Evolutionary conservation across 2,888 invertebrate species (phyloP), one percentile per base, ranked within the genome.

Genomic region (Drosophila anceps): DNA sequence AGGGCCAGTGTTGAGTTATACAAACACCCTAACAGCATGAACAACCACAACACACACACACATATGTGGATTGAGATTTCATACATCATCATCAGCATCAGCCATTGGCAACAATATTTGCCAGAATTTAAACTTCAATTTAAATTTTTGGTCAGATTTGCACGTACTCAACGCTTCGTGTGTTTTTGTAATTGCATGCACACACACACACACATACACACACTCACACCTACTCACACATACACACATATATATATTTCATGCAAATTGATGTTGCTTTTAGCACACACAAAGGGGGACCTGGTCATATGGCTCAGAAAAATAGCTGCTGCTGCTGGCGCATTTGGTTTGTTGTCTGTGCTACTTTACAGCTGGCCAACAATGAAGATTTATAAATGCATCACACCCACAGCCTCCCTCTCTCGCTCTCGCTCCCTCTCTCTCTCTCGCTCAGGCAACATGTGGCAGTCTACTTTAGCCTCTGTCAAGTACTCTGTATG

Each of bases 91-190:
- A 66, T 73, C 71, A 69, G 66, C 66, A 50, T 62, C 73, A 51
- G 75, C 51, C 76, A 71, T 71, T 27, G 77, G 76, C 76, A 78
- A 68, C 78, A 78, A 80, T 80, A 78, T 78, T 78, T 78, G 72
- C 80, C 78, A 78, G 73, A 88, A 85, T 88, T 79, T 90, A 79
- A 82, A 82, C 84, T 90, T 84, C 87, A 88, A 84, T 90, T 88
- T 88, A 82, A 88, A 88, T 88, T 90, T 87, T 88, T 90, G 87
- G 90, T 86, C 87, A 88, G 87, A 82, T 84, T 90, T 88, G 90
- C 87, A 90, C 82, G 87, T 85, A 88, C 80, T 83, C 79, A 76
- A 73, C 69, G 63, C 67, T 82, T 65, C 73, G 77, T 79, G 80
- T 89, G 85, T 82, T 82, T 85, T 85, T 88, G 90, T 85, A 89